Base-by-base conservation (phyloP, 2,797 vertebrate genomes). In the Pelobates cultripes region DNA sequence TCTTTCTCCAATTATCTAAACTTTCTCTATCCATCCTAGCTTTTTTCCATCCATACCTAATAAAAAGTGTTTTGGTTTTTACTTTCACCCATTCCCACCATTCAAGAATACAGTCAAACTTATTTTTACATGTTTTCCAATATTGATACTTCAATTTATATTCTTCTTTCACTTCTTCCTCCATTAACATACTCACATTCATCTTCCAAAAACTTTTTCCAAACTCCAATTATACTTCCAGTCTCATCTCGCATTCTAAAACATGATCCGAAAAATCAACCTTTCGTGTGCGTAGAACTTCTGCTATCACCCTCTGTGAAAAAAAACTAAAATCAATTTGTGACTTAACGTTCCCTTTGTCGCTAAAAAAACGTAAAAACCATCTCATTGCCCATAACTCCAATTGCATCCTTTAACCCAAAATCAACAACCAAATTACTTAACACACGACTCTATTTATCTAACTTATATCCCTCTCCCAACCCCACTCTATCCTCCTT, bases 181-280 rank as follows among this genome's bases (percentile, higher is more conserved):
- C 45, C 3, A 68, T n/a, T 15, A 77, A 68, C 28, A 28, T 28
- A 28, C 28, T 28, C 28, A 28, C 28, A 28, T 28, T 28, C 28
- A 28, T 1, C 28, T 77, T 69, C 64, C 75, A 55, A 53, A 44
- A 68, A 13, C 63, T 28, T 43, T 4, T 77, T 28, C 71, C 71
- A 73, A 2, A 42, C 3, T 45, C 8, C 4, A 9, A 5, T 3
- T 15, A 3, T 4, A 6, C 40, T 43, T 69, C 12, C n/a, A 68
- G 7, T 15, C 8, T 55, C 7, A 55, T 2, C 28, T 2, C 4
- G 42, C 28, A 28, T 28, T 28, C 28, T 28, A 28, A 28, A 28
- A 28, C 28, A 28, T 28, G 75, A 53, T 77, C 75, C 0, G 75
- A n/a, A 42, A 53, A 77, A 14, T 4, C 2, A 1, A 68, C 28